phyloP scores from a whole-genome alignment of 2,888 invertebrate genomes.

The Drosophila rubida region DNA sequence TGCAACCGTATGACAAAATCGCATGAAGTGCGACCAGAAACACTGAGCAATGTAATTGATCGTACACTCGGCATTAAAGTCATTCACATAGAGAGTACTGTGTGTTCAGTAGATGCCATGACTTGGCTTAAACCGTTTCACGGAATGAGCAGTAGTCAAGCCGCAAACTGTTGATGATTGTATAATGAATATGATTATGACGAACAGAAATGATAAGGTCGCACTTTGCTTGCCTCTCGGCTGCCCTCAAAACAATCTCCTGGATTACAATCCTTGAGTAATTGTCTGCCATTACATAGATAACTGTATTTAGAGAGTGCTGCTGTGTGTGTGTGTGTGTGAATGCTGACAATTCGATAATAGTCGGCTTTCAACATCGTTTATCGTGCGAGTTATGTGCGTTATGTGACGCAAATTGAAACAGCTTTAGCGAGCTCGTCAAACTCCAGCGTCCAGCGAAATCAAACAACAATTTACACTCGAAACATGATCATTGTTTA shows the following conservation, averaged over 20 bases:
- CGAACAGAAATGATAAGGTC: conserved; percentile 20
- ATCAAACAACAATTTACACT: conserved; percentile 63
- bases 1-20: conserved; percentile 24
- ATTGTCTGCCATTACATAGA: conserved; percentile 8
- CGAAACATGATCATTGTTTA: conserved; percentile 59
- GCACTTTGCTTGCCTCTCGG: conserved; percentile 15
- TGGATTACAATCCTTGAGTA: conserved; percentile 19
- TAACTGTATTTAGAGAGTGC: conserved; percentile 4
- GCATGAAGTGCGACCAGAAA: conserved; percentile 19
- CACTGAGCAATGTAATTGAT: conserved; percentile 20
- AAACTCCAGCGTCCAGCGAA: conserved; percentile 52
- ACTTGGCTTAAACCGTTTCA: conserved; percentile 38
- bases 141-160: conserved; percentile 38
- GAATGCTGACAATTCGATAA: not conserved
- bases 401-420: conserved; percentile 25
- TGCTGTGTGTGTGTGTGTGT: too few relatives aligned
- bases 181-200: conserved; percentile 33
- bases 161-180: conserved; percentile 54
- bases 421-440: conserved; percentile 44
- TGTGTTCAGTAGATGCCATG: conserved; percentile 28
- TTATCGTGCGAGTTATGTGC: conserved; percentile 7
- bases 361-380: conserved; percentile 4
- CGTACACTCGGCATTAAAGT: conserved; percentile 7
- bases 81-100: conserved; percentile 25
- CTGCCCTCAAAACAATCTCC: not conserved